Conservation (phyloP, 2,888 invertebrate species). For the Hydropsyche betteni region DNA sequence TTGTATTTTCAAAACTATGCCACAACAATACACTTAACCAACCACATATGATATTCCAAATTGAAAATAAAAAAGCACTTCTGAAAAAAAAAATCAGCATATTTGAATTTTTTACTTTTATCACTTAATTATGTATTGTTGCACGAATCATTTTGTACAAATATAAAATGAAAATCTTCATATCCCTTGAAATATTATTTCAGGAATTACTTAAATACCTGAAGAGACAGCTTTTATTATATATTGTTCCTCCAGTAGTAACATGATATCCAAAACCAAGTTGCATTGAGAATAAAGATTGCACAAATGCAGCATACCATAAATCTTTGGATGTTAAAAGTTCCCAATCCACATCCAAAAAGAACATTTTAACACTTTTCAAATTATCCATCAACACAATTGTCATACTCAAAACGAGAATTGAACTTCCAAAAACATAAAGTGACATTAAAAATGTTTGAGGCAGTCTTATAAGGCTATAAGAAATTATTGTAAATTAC, state of each 20-base stretch:
- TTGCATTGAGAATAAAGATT: conserved; percentile 72
- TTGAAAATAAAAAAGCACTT: conserved; percentile 68
- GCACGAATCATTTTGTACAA: neutral
- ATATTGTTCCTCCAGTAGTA: conserved; percentile 71
- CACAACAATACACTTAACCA: conserved; percentile 68
- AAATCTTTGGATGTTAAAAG: conserved; percentile 59
- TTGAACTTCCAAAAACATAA: conserved; percentile 56
- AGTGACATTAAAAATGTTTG: conserved; percentile 64
- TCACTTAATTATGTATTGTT: no score
- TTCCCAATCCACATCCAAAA: conserved; percentile 57
- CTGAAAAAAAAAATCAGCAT: conserved; percentile 57
- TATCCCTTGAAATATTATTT: conserved; percentile 7
- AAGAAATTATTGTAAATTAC: conserved; percentile 52
- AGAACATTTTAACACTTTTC: conserved; percentile 54
- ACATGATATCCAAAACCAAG: conserved; percentile 71
- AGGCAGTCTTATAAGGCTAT: conserved; percentile 64
- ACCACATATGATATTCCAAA: conserved; percentile 67
- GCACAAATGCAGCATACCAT: conserved; percentile 73
- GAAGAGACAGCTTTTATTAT: conserved; percentile 71
- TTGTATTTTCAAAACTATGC: conserved; percentile 61
- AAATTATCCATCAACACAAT: conserved; percentile 56
- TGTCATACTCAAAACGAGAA: conserved; percentile 58
- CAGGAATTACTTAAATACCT: conserved; percentile 62
- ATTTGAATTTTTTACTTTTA: neutral
- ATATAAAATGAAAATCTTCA: conserved; percentile 20